Conservation (phyloP, 2,888 invertebrate species). For the Neoaliturus tenellus region DNA sequence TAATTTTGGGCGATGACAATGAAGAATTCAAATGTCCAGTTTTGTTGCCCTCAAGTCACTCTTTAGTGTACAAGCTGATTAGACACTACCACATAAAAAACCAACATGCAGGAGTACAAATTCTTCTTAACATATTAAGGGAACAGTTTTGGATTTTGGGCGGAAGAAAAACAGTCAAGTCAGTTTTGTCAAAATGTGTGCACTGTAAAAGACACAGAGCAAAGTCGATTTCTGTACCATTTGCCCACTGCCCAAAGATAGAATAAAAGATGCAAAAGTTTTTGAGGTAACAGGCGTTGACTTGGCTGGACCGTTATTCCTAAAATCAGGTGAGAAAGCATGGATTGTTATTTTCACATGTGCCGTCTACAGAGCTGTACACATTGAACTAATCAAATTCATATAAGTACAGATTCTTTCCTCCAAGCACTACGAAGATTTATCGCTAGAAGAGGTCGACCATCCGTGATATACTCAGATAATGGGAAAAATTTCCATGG, state of each 20-base stretch:
- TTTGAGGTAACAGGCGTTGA: slow-evolving; percentile 70
- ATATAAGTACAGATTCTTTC: slow-evolving; percentile 68
- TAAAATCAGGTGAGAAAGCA: slow-evolving; percentile 62
- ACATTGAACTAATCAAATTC: slow-evolving; percentile 69
- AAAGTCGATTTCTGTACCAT: slow-evolving; percentile 61
- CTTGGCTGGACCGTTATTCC: slow-evolving; percentile 63
- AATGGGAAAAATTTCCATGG: slow-evolving; percentile 71
- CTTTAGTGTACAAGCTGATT: no score
- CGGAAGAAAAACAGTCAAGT: slow-evolving; percentile 49
- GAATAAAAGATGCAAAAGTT: slow-evolving; percentile 65
- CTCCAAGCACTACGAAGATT: slow-evolving; percentile 69
- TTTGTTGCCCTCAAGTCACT: slow-evolving; percentile 36
- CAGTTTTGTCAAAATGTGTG: slow-evolving; percentile 46
- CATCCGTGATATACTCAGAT: slow-evolving; percentile 69
- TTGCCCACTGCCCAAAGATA: slow-evolving; percentile 67
- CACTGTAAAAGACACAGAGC: slow-evolving; percentile 62
- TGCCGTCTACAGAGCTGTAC: slow-evolving; percentile 70
- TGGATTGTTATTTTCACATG: slow-evolving; percentile 71
- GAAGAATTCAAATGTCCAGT: slow-evolving; percentile 49
- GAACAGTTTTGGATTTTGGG: slow-evolving; percentile 59
- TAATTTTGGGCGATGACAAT: not conserved
- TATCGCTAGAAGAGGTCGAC: slow-evolving; percentile 68
- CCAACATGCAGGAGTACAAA: slow-evolving; percentile 53
- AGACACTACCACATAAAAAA: slow-evolving; percentile 6
- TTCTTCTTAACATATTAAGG: slow-evolving; percentile 49